Evolutionary conservation across 2,888 invertebrate species (phyloP), one percentile per base, ranked within the genome.

Genomic region (Carpatolechia fugitivella): DNA sequence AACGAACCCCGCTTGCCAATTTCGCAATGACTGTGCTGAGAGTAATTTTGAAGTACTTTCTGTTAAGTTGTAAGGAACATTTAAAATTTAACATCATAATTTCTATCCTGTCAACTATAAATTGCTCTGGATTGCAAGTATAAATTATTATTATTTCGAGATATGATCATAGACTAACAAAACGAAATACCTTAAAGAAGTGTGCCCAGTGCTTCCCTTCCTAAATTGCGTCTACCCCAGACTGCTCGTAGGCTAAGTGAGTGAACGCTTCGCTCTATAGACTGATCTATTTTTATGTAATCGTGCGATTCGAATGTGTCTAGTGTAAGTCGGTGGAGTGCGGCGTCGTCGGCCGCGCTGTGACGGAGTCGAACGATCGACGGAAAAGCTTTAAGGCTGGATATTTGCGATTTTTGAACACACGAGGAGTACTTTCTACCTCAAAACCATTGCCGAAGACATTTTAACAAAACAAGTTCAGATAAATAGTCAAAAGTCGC

Each of bases 281-380:
- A 88, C 87, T 87, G 87, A 87, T 84, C 78, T 82, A 83, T 82
- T 81, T 80, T 81, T 85, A 84, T 83, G 79, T 85, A 82, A 79
- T 85, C 79, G 82, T 85, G 81, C 83, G 83, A 80, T 80, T 81
- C 79, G 81, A 82, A 82, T 83, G 85, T 80, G 77, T 82, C 70
- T 80, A 81, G 80, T 66, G 76, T 74, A 72, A 79, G 64, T 64
- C 59, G 76, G 69, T 65, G 77, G 74, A 65, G 69, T 71, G 74
- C 68, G 71, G 73, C n/a, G n/a, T n/a, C 69, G 77, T 78, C 81
- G 82, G 76, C 80, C 80, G 84, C 81, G 83, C 80, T 71, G 66
- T 69, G 71, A 72, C 68, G 67, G 70, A 70, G 69, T 72, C 72
- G 73, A 72, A 70, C 71, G 70, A 72, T 54, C 57, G 60, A 57